Percentiles rank a stretch among this genome's conserved stretches.
These are phyloP conservation scores for Telmatochromis sp. DNA, from an alignment of 2,113 vertebrate species.

Conservation along the genomic window DNA sequence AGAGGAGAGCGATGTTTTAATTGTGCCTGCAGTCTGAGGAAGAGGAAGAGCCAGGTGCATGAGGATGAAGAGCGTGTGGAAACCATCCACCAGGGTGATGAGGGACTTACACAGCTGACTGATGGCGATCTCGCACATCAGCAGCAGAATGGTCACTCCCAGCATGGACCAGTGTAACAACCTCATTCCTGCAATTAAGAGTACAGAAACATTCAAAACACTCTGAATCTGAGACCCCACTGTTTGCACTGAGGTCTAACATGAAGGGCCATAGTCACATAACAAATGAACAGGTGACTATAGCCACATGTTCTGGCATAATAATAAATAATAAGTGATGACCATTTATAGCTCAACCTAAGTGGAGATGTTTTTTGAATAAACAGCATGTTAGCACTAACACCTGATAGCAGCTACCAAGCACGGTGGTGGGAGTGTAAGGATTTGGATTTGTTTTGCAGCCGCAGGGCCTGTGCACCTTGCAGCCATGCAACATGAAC, in stretches of 20 bases:
- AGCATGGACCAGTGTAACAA: constrained; percentile 41
- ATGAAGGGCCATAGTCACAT: not conserved
- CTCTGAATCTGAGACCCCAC: not conserved
- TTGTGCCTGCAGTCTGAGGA: not conserved
- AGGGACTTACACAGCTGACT: constrained; percentile 68
- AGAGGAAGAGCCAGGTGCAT: constrained; percentile 33
- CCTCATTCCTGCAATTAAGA: constrained; percentile 40
- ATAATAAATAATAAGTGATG: not conserved
- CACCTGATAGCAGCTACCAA: not conserved
- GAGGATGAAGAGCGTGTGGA: constrained; percentile 70
- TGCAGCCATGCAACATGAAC: not conserved
- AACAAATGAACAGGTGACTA: not conserved
- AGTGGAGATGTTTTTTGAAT: not conserved
- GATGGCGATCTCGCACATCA: constrained; percentile 61
- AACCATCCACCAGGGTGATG: constrained; percentile 64
- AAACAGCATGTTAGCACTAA: not conserved
- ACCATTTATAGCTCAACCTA: not conserved
- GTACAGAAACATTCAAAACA: not conserved
- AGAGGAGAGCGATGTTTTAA: not conserved
- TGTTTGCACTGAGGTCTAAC: not conserved
- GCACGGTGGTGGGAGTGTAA: not conserved
- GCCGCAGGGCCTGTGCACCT: not conserved
- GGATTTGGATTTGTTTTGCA: not conserved
- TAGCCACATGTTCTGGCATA: not conserved
- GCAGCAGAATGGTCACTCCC: constrained; percentile 45